Evolutionary conservation across 2,888 invertebrate species (phyloP), one percentile per base, ranked within the genome.

Genomic region (Archaeoteleia sp.): DNA sequence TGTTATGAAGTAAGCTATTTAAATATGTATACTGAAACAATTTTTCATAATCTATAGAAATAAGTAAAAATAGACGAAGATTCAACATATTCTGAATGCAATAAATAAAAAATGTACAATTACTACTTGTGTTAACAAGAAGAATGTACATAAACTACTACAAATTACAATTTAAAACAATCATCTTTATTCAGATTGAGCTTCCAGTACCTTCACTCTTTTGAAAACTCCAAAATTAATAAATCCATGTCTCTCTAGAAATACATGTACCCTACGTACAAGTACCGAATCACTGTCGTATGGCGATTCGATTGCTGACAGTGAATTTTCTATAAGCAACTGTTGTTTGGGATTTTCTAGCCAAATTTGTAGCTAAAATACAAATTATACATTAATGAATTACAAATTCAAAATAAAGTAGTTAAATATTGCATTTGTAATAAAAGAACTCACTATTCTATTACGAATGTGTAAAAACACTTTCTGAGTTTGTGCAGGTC

Each of bases 201-300:
- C 91, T 9, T 83, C 80, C 3, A 90, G 88, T 53, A 93, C 91
- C 80, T 93, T 93, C 1, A 94, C 85, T 27, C 95, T 89, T 82
- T 96, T 95, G 86, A 96, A 99, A 43, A 97, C 93, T 0, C 99
- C 99, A 87, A 96, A 98, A 87, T 99, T 99, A 69, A 99, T 97
- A 78, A 95, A 96, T 1, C 98, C 98, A 86, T 98, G 96, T 35
- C 99, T 90, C 80, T 98, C 96, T 27, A 99, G 87, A 85, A 95
- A 99, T 0, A 94, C 92, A 86, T 96, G 96, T 20, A 95, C 90
- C 71, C 97, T 90, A 81, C 91, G 89, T 1, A 97, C 90, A 13
- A 98, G 86, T 5, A 91, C 90, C 2, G 92, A 91, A 86, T 98
- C 97, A 80, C 95, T 95, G 85, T 97, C 97, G 80, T 95, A 98